phyloP scores from a whole-genome alignment of 2,888 invertebrate species.

The Volucella zonaria region DNA sequence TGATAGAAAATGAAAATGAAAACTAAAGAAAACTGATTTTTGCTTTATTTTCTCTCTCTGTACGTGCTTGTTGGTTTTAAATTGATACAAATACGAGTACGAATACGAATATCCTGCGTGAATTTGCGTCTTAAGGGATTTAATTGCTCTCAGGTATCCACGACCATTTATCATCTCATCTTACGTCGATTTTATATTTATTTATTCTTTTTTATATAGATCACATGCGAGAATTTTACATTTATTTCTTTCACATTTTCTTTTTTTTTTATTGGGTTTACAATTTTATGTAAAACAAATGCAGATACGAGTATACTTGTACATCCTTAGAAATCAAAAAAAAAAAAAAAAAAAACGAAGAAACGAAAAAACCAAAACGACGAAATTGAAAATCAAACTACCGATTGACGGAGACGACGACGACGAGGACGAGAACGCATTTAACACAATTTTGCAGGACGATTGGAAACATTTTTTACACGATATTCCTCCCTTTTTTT shows the following conservation, averaged over 20 bases:
- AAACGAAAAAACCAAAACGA: not conserved
- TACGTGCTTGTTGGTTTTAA: constrained; percentile 39
- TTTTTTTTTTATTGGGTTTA: constrained; percentile 3
- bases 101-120: constrained; percentile 42
- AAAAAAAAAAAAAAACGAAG: not conserved
- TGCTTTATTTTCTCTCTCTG: constrained; percentile 27
- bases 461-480: constrained; percentile 44
- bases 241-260: constrained; percentile 34
- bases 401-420: constrained; percentile 53
- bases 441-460: constrained; percentile 53
- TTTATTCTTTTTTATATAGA: constrained; percentile 7
- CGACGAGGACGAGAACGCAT: constrained; percentile 21
- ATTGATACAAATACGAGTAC: constrained; percentile 43
- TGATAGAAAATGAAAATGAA: constrained; percentile 27
- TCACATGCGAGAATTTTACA: constrained; percentile 22
- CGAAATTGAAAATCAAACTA: constrained; percentile 41
- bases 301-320: constrained; percentile 1
- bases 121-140: constrained; percentile 49
- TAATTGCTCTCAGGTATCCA: constrained; percentile 65
- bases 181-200: constrained; percentile 17
- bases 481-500: too few relatives aligned
- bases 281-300: constrained; percentile 22
- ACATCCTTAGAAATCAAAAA: constrained; percentile 2
- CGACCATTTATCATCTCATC: constrained; percentile 26
- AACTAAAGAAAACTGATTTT: too few relatives aligned